phyloP scores from a whole-genome alignment of 2,888 invertebrate genomes.

The Sarcophaga variegata region DNA sequence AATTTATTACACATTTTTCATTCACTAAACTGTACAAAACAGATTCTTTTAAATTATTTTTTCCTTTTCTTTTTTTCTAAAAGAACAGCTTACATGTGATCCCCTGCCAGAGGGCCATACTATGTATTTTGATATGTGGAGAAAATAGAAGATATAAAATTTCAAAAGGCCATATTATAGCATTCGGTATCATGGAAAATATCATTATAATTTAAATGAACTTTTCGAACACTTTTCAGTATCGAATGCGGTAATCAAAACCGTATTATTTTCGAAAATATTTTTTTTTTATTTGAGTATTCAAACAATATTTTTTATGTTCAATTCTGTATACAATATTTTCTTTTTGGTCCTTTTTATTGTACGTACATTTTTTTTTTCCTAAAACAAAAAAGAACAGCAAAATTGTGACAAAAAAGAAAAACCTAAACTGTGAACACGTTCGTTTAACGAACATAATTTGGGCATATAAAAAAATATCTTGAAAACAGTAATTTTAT shows the following conservation, averaged over 20 bases:
- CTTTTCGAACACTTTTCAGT: too few relatives aligned
- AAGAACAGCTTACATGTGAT: slow-evolving; percentile 33
- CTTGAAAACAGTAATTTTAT: background rate
- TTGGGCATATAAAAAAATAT: slow-evolving; percentile 19
- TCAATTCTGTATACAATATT: background rate
- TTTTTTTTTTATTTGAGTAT: slow-evolving; percentile 15
- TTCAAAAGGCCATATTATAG: too few relatives aligned
- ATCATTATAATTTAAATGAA: too few relatives aligned
- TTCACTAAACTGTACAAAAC: too few relatives aligned
- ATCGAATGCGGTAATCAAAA: slow-evolving; percentile 15
- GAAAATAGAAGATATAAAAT: too few relatives aligned
- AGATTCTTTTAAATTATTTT: background rate
- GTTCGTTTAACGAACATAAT: slow-evolving; percentile 69
- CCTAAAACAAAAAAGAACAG: slow-evolving; percentile 49
- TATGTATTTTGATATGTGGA: background rate
- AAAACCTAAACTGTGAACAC: slow-evolving; percentile 64
- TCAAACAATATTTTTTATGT: background rate
- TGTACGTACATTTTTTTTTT: background rate
- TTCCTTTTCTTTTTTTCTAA: slow-evolving; percentile 4
- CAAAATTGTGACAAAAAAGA: slow-evolving; percentile 65
- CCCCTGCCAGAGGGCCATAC: background rate
- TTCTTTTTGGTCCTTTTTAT: background rate
- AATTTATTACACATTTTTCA: too few relatives aligned
- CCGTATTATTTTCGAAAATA: slow-evolving; percentile 73
- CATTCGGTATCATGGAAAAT: too few relatives aligned